Percentiles rank a stretch among this genome's conserved stretches.
Conservation (phyloP, 1,140 invertebrate species). For the Druon quercuslanigerum region DNA sequence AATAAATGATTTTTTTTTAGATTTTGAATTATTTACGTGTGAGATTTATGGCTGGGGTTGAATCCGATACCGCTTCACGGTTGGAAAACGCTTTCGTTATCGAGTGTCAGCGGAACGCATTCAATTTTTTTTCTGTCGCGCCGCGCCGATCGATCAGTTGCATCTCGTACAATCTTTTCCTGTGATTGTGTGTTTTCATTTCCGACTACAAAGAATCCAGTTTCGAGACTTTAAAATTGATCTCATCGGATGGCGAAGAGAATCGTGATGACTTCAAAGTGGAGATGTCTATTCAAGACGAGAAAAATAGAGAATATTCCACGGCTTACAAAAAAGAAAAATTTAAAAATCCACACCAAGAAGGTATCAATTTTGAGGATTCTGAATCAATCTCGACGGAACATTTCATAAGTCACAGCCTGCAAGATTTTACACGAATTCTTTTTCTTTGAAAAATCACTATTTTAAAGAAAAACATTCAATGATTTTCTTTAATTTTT, state of each 20-base stretch:
- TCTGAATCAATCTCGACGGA: not conserved
- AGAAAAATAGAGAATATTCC: not conserved
- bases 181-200: slow-evolving; percentile 22
- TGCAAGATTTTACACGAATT: not conserved
- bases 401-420: not conserved
- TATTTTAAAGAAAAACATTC: no score
- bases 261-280: not conserved
- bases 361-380: not conserved
- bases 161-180: slow-evolving; percentile 29
- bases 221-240: not conserved
- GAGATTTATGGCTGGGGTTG: slow-evolving; percentile 19
- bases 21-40: slow-evolving; percentile 13
- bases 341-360: not conserved
- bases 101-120: slow-evolving; percentile 23
- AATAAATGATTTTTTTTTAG: not conserved
- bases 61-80: slow-evolving; percentile 20
- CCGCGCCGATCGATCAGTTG: slow-evolving; percentile 17
- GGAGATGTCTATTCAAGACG: slow-evolving; percentile 7
- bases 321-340: not conserved
- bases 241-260: not conserved
- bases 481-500: no score
- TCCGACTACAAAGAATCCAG: slow-evolving; percentile 9
- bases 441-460: no score
- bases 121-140: slow-evolving; percentile 27
- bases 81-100: slow-evolving; percentile 26